Base-by-base conservation (phyloP, 2,888 invertebrate species). In the Pyrrhia umbra region DNA sequence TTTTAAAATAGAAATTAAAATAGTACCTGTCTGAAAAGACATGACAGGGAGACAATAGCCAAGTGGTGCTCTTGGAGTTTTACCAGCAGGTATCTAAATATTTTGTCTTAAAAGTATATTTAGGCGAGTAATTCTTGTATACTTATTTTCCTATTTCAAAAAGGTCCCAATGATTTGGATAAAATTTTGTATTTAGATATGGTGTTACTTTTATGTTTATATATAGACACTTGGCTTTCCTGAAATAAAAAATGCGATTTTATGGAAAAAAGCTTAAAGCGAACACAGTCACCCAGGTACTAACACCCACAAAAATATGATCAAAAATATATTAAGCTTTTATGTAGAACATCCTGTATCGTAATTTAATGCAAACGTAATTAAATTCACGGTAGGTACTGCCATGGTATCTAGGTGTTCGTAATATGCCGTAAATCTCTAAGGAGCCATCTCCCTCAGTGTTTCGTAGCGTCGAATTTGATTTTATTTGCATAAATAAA, bases 401-500 rank as follows among this genome's bases (percentile, higher is more conserved):
- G 58, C 57, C 62, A 58, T 65, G 37, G 55, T 23, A 52, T 68
- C 54, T 75, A 75, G 75, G 71, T 75, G 78, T 71, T 63, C 60
- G 56, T 74, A 79, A 77, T 67, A 75, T 62, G 60, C 64, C 45
- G 59, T 66, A 68, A 75, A 75, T 79, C 79, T 77, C 79, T 52
- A 59, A 67, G 75, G 79, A 77, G 68, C 59, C 59, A 75, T 79
- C 67, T 71, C 64, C 69, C 77, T 60, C 69, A 46, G 62, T 77
- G 71, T 71, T 75, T 68, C 65, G 60, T 74, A 57, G 76, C 64
- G 61, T 68, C 54, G 63, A 72, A 65, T 79, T 79, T 79, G 65
- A 79, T 79, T 79, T 77, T 79, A 79, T 79, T 79, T 77, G 77
- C 79, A 79, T 79, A 79, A 79, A 79, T 77, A 79, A 79, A 79